A percentile compares a stretch with the other conserved stretches of the same genome.
Conservation (phyloP, 2,888 invertebrate species). For the Apantesis nais region DNA sequence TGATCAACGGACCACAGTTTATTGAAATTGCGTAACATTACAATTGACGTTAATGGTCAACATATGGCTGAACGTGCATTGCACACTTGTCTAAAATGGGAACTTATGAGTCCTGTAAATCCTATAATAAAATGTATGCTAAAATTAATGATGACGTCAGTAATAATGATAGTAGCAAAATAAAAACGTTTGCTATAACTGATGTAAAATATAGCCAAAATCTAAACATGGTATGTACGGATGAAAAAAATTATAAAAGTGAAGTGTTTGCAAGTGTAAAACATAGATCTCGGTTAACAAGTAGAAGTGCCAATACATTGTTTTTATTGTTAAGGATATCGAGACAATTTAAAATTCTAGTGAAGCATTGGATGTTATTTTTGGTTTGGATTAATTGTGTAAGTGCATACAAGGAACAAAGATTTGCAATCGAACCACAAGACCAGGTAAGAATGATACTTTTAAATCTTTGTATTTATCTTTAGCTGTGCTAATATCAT, state of each 20-base stretch:
- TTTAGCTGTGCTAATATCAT: background rate
- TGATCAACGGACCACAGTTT: constrained; percentile 19
- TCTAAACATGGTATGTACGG: constrained; percentile 28
- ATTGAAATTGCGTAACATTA: background rate
- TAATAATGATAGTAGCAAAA: constrained; percentile 15
- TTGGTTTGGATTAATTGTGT: constrained; percentile 58
- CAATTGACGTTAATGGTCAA: constrained; percentile 12
- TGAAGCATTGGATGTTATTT: constrained; percentile 60
- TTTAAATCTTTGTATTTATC: background rate
- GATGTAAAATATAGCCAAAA: constrained; percentile 21
- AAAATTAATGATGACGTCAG: constrained; percentile 14
- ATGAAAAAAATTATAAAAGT: constrained; percentile 27
- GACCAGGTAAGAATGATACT: constrained; percentile 70
- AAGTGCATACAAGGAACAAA: constrained; percentile 71
- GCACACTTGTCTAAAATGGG: constrained; percentile 32
- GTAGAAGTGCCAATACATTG: constrained; percentile 72
- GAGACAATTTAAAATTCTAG: constrained; percentile 35
- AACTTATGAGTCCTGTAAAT: constrained; percentile 21
- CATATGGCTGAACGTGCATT: constrained; percentile 24
- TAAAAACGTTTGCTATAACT: constrained; percentile 17
- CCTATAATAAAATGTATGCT: constrained; percentile 11
- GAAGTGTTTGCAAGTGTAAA: constrained; percentile 22
- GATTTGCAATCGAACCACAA: constrained; percentile 79
- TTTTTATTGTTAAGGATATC: constrained; percentile 76
- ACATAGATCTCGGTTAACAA: constrained; percentile 59